Evolutionary conservation across 2,113 vertebrate species (phyloP).

Genomic region (Misgurnus mizolepis): DNA sequence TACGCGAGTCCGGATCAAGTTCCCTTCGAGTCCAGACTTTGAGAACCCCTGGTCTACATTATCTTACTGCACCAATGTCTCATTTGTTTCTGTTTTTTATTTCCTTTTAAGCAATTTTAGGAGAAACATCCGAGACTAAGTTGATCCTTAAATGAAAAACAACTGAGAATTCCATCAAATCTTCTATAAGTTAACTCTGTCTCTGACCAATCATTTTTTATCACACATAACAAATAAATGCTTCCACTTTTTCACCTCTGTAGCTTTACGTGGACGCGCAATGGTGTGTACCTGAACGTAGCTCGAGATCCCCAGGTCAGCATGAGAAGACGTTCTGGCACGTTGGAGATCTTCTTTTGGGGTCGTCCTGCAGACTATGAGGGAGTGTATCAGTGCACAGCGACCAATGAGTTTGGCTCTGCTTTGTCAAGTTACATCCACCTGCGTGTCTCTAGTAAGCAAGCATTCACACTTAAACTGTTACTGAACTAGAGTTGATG

Average conservation of each 20-base stretch:
- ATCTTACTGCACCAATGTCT: too few species aligned
- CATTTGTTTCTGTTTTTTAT: too few species aligned
- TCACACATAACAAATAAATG: not conserved
- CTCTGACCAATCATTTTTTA: too few species aligned
- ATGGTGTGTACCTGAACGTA: slow-evolving; percentile 92
- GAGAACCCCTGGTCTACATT: too few species aligned
- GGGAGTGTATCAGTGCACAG: slow-evolving; percentile 94
- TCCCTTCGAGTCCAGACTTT: too few species aligned
- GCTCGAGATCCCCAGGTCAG: slow-evolving; percentile 88
- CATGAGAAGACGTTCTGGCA: slow-evolving; percentile 87
- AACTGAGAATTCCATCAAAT: too few species aligned
- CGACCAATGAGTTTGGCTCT: slow-evolving; percentile 88
- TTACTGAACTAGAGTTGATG: not conserved
- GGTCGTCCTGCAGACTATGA: slow-evolving; percentile 90
- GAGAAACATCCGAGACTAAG: too few species aligned
- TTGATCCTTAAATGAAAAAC: too few species aligned
- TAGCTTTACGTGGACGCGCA: slow-evolving; percentile 93
- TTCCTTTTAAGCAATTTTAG: too few species aligned
- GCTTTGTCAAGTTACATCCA: slow-evolving; percentile 91
- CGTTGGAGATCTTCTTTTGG: slow-evolving; percentile 88
- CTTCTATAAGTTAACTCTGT: too few species aligned
- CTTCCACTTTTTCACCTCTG: not conserved
- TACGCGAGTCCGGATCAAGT: too few species aligned
- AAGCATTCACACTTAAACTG: not conserved
- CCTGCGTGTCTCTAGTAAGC: slow-evolving; percentile 93